Evolutionary conservation across 1,140 invertebrate genomes (phyloP).

Genomic region (Thereuonema tuberculata): DNA sequence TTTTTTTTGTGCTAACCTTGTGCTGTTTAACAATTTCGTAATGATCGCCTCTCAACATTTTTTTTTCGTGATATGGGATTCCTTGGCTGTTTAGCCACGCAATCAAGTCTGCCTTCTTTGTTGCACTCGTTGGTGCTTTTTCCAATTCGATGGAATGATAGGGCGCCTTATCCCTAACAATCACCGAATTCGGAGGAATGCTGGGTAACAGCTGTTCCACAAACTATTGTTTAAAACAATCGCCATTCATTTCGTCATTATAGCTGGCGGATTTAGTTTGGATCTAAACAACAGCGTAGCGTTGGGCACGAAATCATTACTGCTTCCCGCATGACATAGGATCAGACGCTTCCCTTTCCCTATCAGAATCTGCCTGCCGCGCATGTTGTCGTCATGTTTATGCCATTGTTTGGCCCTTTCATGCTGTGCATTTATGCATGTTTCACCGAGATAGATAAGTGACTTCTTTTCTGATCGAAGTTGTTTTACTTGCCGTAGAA

Average conservation of each 20-base stretch:
- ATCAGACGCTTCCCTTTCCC: background rate
- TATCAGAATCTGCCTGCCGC: background rate
- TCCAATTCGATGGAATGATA: conserved; percentile 20
- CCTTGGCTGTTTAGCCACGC: conserved; percentile 12
- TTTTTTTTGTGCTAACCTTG: background rate
- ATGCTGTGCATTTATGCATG: background rate
- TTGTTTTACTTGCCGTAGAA: too few relatives aligned
- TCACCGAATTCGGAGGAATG: conserved; percentile 12
- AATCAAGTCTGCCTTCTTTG: conserved; percentile 14
- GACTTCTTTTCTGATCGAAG: too few relatives aligned
- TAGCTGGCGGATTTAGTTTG: conserved; percentile 20
- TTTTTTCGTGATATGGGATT: background rate
- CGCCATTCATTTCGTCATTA: conserved; percentile 20
- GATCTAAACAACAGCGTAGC: background rate
- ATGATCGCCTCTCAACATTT: conserved; percentile 7
- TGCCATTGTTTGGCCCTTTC: background rate
- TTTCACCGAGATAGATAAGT: background rate
- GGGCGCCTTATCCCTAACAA: conserved; percentile 23
- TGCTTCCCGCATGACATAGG: background rate
- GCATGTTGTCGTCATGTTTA: background rate
- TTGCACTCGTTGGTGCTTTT: conserved; percentile 2
- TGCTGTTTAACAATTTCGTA: conserved; percentile 4
- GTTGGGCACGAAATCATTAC: background rate
- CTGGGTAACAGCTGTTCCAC: conserved; percentile 17
- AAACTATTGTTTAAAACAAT: conserved; percentile 21